These are phyloP conservation scores for Ataeniobius toweri DNA, from an alignment of 2,797 vertebrate genomes.

Conservation along the genomic window DNA sequence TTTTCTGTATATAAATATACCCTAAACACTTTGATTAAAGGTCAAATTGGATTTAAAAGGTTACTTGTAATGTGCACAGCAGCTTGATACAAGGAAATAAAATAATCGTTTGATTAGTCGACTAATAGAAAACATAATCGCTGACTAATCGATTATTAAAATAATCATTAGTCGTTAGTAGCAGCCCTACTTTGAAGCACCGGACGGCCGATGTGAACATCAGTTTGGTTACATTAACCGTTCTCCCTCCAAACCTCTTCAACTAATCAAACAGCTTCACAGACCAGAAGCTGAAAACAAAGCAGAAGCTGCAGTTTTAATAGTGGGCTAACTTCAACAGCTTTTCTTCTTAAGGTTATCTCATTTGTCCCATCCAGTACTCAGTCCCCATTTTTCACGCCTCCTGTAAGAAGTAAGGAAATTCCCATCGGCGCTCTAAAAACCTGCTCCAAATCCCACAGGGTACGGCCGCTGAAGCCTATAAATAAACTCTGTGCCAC, in stretches of 20 bases:
- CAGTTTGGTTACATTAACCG: slow-evolving; percentile 22
- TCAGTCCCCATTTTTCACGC: neutral
- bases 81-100: too few relatives aligned
- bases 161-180: too few relatives aligned
- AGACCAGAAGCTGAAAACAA: neutral
- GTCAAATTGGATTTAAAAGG: too few relatives aligned
- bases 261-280: neutral
- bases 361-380: neutral
- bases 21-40: too few relatives aligned
- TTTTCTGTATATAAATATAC: too few relatives aligned
- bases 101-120: too few relatives aligned
- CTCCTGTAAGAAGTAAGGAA: slow-evolving; percentile 46
- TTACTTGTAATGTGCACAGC: too few relatives aligned
- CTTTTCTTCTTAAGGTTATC: neutral
- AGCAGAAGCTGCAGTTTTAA: slow-evolving; percentile 1
- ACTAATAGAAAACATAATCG: too few relatives aligned
- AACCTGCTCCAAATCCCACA: slow-evolving; percentile 45
- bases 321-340: neutral
- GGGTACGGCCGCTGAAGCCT: slow-evolving; percentile 38
- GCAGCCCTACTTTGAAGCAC: too few relatives aligned
- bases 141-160: too few relatives aligned
- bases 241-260: neutral
- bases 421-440: slow-evolving; percentile 49
- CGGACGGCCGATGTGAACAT: too few relatives aligned
- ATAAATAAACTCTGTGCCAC: slow-evolving; percentile 67